These are phyloP conservation scores for Coremacera marginata DNA, from an alignment of 2,888 invertebrate species.

Conservation along the genomic window DNA sequence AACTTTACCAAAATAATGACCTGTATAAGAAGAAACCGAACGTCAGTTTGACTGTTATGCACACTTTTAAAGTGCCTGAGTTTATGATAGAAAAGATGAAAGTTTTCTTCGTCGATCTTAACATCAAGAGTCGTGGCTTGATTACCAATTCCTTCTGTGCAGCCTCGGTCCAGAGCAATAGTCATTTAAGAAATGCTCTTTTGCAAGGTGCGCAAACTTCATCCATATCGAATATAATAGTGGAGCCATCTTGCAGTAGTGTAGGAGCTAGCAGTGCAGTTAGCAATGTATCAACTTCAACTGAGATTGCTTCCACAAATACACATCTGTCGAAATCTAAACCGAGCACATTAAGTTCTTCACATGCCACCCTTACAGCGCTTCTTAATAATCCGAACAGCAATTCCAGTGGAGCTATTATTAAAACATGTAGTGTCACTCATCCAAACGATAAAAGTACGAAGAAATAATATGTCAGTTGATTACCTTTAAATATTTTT, in stretches of 20 bases:
- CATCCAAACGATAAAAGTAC: conserved; percentile 39
- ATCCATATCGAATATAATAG: neutral
- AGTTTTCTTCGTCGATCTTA: conserved; percentile 66
- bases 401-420: conserved; percentile 31
- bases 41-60: conserved; percentile 64
- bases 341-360: conserved; percentile 65
- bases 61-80: conserved; percentile 73
- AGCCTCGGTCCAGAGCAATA: conserved; percentile 50
- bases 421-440: neutral
- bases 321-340: conserved; percentile 38
- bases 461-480: neutral
- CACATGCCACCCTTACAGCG: conserved; percentile 68
- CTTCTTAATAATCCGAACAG: conserved; percentile 61
- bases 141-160: conserved; percentile 65
- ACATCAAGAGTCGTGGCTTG: conserved; percentile 68
- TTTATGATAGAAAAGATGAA: conserved; percentile 76
- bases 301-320: conserved; percentile 25
- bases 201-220: conserved; percentile 58
- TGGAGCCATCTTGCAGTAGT: conserved; percentile 4
- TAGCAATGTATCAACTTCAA: conserved; percentile 33
- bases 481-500: no score
- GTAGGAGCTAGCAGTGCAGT: neutral
- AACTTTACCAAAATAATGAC: conserved; percentile 72
- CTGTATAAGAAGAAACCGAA: conserved; percentile 70
- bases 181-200: conserved; percentile 65